Conservation (phyloP, 2,888 invertebrate genomes). For the Caenorhabditis japonica region DNA sequence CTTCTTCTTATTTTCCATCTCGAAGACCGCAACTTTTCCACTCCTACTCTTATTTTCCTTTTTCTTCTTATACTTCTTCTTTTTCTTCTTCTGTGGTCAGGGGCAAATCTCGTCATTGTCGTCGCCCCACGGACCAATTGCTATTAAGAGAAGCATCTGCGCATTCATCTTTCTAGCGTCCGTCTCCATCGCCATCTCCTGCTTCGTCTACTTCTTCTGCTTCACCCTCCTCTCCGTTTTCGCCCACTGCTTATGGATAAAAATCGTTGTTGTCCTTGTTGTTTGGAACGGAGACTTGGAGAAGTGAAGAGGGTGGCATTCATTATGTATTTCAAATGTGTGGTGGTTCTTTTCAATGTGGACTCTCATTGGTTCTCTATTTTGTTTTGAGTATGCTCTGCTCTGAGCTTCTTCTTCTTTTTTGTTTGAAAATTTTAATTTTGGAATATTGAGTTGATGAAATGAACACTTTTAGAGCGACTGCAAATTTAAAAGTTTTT, state of each 20-base stretch:
- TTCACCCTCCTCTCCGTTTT: slow-evolving; percentile 6
- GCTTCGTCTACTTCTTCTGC: slow-evolving; percentile 8
- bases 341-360: not conserved
- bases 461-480: too few species aligned
- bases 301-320: slow-evolving; percentile 6
- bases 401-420: not conserved
- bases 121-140: slow-evolving; percentile 53
- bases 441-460: too few species aligned
- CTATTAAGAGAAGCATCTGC: slow-evolving; percentile 53
- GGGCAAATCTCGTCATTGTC: slow-evolving; percentile 36
- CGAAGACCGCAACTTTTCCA: slow-evolving; percentile 11
- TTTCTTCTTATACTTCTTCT: too few species aligned
- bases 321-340: slow-evolving; percentile 43
- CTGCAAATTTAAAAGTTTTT: too few species aligned
- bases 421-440: slow-evolving; percentile 15
- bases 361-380: not conserved
- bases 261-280: slow-evolving; percentile 26
- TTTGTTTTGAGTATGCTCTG: not conserved
- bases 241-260: slow-evolving; percentile 47
- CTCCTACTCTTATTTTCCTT: slow-evolving; percentile 5
- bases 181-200: slow-evolving; percentile 11
- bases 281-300: slow-evolving; percentile 15
- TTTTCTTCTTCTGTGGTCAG: slow-evolving; percentile 8
- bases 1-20: slow-evolving; percentile 9
- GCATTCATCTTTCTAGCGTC: slow-evolving; percentile 41